phyloP scores from a whole-genome alignment of 1,140 invertebrate genomes.

The Camponotus pennsylvanicus region DNA sequence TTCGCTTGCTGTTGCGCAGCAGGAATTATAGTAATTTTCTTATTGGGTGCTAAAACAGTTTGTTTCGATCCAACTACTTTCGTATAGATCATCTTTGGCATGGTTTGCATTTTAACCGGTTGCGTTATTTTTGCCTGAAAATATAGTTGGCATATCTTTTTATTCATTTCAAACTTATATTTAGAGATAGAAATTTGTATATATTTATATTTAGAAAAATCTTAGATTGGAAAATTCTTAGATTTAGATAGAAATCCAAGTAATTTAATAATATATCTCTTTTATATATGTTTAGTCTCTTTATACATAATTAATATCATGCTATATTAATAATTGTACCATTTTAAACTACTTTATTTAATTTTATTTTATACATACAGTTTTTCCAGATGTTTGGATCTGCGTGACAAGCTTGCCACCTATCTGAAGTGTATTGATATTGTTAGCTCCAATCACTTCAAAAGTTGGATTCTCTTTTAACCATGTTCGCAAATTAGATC shows the following conservation, averaged over 20 bases:
- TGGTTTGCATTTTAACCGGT: slow-evolving; percentile 64
- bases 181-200: background rate
- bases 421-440: slow-evolving; percentile 83
- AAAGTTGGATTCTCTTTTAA: slow-evolving; percentile 94
- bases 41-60: slow-evolving; percentile 79
- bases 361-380: slow-evolving; percentile 53
- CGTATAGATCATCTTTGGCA: slow-evolving; percentile 81
- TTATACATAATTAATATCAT: too few species aligned
- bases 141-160: slow-evolving; percentile 14
- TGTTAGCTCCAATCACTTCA: slow-evolving; percentile 91
- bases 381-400: slow-evolving; percentile 75
- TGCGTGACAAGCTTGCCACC: slow-evolving; percentile 82
- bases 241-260: background rate
- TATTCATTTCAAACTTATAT: background rate
- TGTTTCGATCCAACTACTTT: slow-evolving; percentile 83
- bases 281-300: background rate
- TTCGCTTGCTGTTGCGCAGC: slow-evolving; percentile 51
- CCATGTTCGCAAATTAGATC: slow-evolving; percentile 93
- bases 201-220: too few species aligned
- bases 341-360: slow-evolving; percentile 23
- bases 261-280: background rate
- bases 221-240: background rate
- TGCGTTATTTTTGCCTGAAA: slow-evolving; percentile 65
- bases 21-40: slow-evolving; percentile 69
- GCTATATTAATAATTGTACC: background rate